phyloP scores from a whole-genome alignment of 2,113 vertebrate genomes.

The Patagioenas fasciata region DNA sequence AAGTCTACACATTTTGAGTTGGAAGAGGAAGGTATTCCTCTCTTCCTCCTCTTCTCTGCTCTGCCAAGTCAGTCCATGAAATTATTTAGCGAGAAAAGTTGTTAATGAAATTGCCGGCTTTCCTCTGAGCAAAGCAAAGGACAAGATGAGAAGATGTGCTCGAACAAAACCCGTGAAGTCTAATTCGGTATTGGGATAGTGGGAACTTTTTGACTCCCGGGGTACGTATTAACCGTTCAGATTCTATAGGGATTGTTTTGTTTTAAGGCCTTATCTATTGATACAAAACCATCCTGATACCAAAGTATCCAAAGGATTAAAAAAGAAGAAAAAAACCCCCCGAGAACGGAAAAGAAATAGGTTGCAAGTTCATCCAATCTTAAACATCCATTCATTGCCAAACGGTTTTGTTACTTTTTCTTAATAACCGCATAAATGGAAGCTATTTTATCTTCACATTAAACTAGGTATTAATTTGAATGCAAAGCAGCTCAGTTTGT shows the following conservation, averaged over 20 bases:
- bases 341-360: slow-evolving; percentile 16
- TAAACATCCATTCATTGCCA: slow-evolving; percentile 76
- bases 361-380: slow-evolving; percentile 73
- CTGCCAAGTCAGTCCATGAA: slow-evolving; percentile 58
- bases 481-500: slow-evolving; percentile 79
- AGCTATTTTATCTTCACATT: slow-evolving; percentile 85
- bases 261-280: slow-evolving; percentile 65
- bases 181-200: slow-evolving; percentile 50
- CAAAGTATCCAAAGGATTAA: slow-evolving; percentile 70
- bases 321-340: not conserved
- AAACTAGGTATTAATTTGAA: slow-evolving; percentile 83
- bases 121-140: slow-evolving; percentile 46
- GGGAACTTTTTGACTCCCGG: slow-evolving; percentile 56
- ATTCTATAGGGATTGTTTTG: slow-evolving; percentile 41
- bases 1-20: slow-evolving; percentile 68
- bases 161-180: slow-evolving; percentile 21
- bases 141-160: slow-evolving; percentile 56
- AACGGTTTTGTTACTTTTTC: slow-evolving; percentile 71
- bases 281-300: slow-evolving; percentile 63
- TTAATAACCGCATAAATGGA: slow-evolving; percentile 74
- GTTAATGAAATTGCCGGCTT: slow-evolving; percentile 19
- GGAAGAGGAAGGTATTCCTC: slow-evolving; percentile 68
- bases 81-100: slow-evolving; percentile 68
- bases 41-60: slow-evolving; percentile 61
- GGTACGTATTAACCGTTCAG: slow-evolving; percentile 47